A percentile compares a stretch with the other conserved stretches of the same genome.
Conservation (phyloP, 2,797 vertebrate species). For the Sarcophilus harrisii region DNA sequence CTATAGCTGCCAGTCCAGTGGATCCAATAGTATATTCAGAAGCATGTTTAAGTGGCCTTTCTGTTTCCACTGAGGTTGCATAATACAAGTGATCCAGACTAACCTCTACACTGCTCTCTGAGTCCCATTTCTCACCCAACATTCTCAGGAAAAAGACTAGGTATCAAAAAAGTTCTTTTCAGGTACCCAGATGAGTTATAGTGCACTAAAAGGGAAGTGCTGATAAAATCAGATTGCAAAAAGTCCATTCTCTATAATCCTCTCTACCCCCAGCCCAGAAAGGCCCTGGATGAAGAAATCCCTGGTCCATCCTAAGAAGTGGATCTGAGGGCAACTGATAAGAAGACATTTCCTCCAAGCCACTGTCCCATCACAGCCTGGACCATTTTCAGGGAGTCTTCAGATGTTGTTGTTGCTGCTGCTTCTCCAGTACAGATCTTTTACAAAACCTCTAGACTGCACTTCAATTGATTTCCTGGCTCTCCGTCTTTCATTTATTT, state of each 20-base stretch:
- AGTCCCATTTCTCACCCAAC: not conserved
- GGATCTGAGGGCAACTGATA: not conserved
- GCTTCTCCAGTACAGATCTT: not conserved
- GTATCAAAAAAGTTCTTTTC: not conserved
- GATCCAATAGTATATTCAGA: not conserved
- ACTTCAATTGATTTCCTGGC: constrained; percentile 1
- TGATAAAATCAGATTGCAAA: not conserved
- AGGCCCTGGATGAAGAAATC: not conserved
- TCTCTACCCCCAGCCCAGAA: not conserved
- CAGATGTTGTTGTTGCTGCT: not conserved
- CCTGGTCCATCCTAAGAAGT: not conserved
- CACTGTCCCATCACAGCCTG: not conserved
- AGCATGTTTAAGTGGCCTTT: not conserved
- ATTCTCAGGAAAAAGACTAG: not conserved
- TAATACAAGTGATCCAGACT: not conserved
- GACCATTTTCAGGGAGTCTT: not conserved
- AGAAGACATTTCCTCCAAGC: not conserved
- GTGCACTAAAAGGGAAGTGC: not conserved
- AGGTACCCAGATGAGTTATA: not conserved
- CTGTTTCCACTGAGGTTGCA: not conserved
- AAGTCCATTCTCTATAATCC: not conserved
- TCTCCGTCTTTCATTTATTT: not conserved
- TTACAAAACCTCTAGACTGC: not conserved
- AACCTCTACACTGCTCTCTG: not conserved
- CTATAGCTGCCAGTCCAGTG: not conserved